Conservation (phyloP, 2,113 vertebrate species). For the Gadus chalcogrammus region DNA sequence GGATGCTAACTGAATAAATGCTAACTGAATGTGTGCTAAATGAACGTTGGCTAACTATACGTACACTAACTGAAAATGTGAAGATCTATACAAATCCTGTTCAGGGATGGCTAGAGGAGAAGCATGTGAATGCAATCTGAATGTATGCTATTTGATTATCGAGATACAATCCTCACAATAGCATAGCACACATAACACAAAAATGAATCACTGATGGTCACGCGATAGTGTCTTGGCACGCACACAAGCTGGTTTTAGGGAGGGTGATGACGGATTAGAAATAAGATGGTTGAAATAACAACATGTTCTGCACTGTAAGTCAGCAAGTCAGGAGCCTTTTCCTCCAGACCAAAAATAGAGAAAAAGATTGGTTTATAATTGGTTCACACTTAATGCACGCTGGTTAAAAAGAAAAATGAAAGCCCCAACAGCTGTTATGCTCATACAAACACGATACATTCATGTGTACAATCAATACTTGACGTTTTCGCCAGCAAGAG, state of each 20-base stretch:
- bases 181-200: no score
- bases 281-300: conserved; percentile 1
- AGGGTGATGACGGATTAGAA: neutral
- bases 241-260: neutral
- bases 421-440: conserved; percentile 1
- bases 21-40: neutral
- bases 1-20: neutral
- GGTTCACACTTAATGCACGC: conserved; percentile 3
- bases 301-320: neutral
- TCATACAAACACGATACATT: neutral
- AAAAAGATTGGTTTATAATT: conserved; percentile 13
- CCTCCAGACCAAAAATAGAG: conserved; percentile 11
- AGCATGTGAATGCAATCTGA: neutral
- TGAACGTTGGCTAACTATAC: no score
- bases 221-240: neutral
- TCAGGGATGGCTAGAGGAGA: no score
- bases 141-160: neutral
- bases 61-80: no score
- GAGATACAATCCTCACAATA: no score
- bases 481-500: no score
- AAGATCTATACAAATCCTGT: no score
- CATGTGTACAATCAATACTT: neutral
- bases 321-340: neutral
- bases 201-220: neutral
- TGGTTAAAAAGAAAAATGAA: conserved; percentile 7